Base-by-base conservation (phyloP, 2,113 vertebrate species). In the Tyrannus savana region DNA sequence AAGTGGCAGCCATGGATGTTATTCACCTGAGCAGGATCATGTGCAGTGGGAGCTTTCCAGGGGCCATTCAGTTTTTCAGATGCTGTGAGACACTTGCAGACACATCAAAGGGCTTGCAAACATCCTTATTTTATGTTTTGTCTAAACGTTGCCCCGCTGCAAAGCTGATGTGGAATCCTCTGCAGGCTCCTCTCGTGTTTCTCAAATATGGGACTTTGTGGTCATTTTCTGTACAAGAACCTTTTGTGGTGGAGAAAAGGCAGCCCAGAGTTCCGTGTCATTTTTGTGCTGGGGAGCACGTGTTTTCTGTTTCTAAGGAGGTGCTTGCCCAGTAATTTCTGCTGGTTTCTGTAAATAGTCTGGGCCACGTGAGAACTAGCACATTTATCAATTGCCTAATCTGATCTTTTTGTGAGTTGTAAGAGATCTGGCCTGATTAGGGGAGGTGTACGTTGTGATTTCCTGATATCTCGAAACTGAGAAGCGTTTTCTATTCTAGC, bases 401-500 rank as follows among this genome's bases (percentile, higher is more conserved):
- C 84, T 73, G 56, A 42, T 11, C 19, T 31, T 42, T 64, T 71
- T n/a, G 63, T 74, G 37, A 49, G 63, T 44, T 69, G 41, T 73
- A 24, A 77, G 58, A 91, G 95, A 73, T 88, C 59, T 66, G 2
- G 42, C 10, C 4, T 23, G 67, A 44, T 69, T 42, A 27, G 41
- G 22, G 81, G 62, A 73, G 87, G 55, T 44, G 55, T 44, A 35
- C 18, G 0, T 76, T 96, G 59, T 62, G 71, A 90, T 94, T 93
- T 95, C 88, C 93, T 93, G 94, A 9, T 49, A 3, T 41, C 86
- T 95, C 4, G 18, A 71, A 95, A 89, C 93, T 89, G 85, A 73
- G 84, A 89, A 72, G 60, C 16, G 3, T 68, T 84, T 89, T 87
- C 91, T 88, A 6, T 95, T 86, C 93, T 90, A 56, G 76, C 66